Percentiles rank a stretch among this genome's conserved stretches.
Evolutionary conservation across 1,140 invertebrate species (phyloP).

Genomic region (Harpegnathos saltator): DNA sequence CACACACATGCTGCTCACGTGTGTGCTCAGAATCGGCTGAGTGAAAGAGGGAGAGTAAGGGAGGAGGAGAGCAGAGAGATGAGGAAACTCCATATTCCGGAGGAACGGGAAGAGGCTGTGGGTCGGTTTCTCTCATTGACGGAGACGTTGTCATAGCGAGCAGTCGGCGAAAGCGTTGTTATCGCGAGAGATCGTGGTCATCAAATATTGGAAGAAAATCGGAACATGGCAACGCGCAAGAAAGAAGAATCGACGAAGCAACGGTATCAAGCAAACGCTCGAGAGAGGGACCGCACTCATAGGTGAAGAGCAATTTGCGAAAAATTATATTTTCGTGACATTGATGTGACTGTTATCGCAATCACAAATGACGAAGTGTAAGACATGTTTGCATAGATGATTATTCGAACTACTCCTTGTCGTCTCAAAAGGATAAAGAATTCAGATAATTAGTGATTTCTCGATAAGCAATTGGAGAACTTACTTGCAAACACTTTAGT

Average conservation of each 20-base stretch:
- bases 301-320: conserved; percentile 86
- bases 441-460: too few species aligned
- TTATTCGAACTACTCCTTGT: too few species aligned
- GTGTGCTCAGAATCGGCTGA: conserved; percentile 24
- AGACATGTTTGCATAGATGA: too few species aligned
- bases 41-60: neutral
- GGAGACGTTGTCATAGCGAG: conserved; percentile 23
- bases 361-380: neutral
- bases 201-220: neutral
- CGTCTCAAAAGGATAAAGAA: too few species aligned
- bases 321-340: neutral
- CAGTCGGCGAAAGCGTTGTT: conserved; percentile 1
- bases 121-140: conserved; percentile 58
- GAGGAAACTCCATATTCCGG: conserved; percentile 48
- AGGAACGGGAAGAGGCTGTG: conserved; percentile 52
- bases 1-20: conserved; percentile 66
- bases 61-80: conserved; percentile 22
- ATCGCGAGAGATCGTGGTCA: neutral
- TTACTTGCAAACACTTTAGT: too few species aligned
- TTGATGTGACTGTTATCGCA: neutral
- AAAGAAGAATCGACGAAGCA: conserved; percentile 84
- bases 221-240: conserved; percentile 68
- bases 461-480: too few species aligned
- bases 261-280: conserved; percentile 90
- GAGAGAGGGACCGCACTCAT: conserved; percentile 91